Evolutionary conservation across 2,797 vertebrate genomes (phyloP).

Genomic region (Rachycentron canadum): DNA sequence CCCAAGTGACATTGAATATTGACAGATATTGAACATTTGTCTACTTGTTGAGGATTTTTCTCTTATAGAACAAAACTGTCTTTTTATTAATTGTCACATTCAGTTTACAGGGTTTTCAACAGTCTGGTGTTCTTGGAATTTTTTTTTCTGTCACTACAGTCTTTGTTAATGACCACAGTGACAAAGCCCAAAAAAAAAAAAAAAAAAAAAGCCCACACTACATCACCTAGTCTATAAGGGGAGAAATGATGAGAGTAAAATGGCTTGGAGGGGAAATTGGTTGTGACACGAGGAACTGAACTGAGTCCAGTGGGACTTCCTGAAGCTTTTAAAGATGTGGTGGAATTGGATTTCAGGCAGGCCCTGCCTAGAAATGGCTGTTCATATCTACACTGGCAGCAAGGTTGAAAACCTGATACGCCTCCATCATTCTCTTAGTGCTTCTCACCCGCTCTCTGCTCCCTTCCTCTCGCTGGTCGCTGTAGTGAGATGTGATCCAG

Average conservation of each 20-base stretch:
- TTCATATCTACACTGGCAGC: slow-evolving; percentile 63
- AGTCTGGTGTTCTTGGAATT: too few relatives aligned
- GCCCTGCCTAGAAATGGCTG: slow-evolving; percentile 65
- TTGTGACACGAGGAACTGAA: slow-evolving; percentile 74
- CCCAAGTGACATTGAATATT: neutral
- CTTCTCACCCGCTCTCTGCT: slow-evolving; percentile 28
- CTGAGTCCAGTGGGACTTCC: slow-evolving; percentile 71
- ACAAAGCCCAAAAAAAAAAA: too few relatives aligned
- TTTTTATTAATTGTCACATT: neutral
- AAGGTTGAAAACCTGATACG: slow-evolving; percentile 70
- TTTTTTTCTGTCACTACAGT: neutral
- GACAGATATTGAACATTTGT: neutral
- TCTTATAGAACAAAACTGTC: neutral
- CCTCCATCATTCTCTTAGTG: slow-evolving; percentile 54
- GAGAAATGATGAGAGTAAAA: slow-evolving; percentile 34
- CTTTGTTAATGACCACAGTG: neutral
- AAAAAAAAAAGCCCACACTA: neutral
- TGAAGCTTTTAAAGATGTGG: slow-evolving; percentile 74
- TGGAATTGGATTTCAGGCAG: slow-evolving; percentile 75
- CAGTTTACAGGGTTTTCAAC: neutral
- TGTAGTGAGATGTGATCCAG: slow-evolving; percentile 70
- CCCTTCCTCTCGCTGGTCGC: slow-evolving; percentile 17
- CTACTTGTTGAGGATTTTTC: neutral
- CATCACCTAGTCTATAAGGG: slow-evolving; percentile 35
- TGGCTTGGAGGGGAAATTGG: slow-evolving; percentile 61